Evolutionary conservation across 2,888 invertebrate species (phyloP), one percentile per base, ranked within the genome.

Genomic region (Melolontha melolontha): DNA sequence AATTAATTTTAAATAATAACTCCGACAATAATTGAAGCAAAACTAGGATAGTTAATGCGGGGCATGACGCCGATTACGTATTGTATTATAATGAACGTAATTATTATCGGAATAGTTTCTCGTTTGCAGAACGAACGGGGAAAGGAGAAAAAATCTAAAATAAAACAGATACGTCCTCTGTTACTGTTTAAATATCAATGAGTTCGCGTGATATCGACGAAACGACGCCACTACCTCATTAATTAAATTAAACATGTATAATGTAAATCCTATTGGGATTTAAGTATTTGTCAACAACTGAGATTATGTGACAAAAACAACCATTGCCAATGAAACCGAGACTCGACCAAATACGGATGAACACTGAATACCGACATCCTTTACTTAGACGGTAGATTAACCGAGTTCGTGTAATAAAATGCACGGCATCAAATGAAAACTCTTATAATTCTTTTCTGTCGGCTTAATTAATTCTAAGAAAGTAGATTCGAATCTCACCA

Each of bases 271-370:
- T 78, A 79, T 78, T 75, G 79, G 79, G 79, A 79, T 76, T 79
- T 76, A 76, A 78, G 80, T 79, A 80, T 80, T 80, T 80, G 80
- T 80, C 80, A 80, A 78, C 77, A 76, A 75, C 79, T 77, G 80
- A 80, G 80, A 80, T 80, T 80, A 80, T 79, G 79, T 79, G 79
- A 78, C 79, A 79, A 80, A 80, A 80, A 79, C 79, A 78, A 77
- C 75, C 75, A 75, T 78, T 75, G 76, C 75, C 78, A 75, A 76
- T 73, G 79, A 77, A 78, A 78, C 76, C 77, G 75, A 75, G 77
- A 72, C 75, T 73, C 70, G 65, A 69, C 79, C 79, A 79, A 79
- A 79, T 80, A 79, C 75, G 80, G 80, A 69, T 72, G 74, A 79
- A 80, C 77, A 79, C 77, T 79, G 76, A 79, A 78, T 76, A 77